phyloP scores from a whole-genome alignment of 1,140 invertebrate genomes.

The Drosophila rhopaloa region DNA sequence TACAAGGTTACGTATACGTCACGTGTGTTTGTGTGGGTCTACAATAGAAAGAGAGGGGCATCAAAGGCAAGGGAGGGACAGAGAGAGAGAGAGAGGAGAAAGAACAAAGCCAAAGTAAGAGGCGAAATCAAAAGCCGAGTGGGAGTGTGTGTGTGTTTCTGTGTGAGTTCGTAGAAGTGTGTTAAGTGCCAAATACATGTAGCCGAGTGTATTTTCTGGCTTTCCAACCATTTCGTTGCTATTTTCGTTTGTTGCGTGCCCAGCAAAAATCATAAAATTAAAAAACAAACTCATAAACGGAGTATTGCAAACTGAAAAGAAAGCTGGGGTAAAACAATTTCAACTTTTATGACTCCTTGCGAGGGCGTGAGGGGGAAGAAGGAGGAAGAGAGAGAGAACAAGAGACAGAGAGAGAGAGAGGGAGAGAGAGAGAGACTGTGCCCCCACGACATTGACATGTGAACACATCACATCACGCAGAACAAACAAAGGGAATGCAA shows the following conservation, averaged over 20 bases:
- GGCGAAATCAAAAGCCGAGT: slow-evolving; percentile 66
- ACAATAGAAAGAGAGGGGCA: slow-evolving; percentile 55
- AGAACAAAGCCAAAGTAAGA: slow-evolving; percentile 45
- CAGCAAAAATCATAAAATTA: slow-evolving; percentile 74
- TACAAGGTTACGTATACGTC: slow-evolving; percentile 81
- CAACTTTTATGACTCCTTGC: slow-evolving; percentile 49
- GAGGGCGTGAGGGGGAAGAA: background rate
- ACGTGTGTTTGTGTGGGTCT: slow-evolving; percentile 52
- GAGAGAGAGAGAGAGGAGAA: slow-evolving; percentile 3
- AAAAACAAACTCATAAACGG: slow-evolving; percentile 73
- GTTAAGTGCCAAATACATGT: slow-evolving; percentile 46
- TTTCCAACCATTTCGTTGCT: slow-evolving; percentile 41
- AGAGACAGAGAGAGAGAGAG: background rate
- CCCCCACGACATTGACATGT: slow-evolving; percentile 46
- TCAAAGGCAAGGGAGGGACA: slow-evolving; percentile 6
- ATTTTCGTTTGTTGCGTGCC: slow-evolving; percentile 69
- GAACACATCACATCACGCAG: slow-evolving; percentile 42
- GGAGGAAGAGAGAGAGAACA: too few species aligned
- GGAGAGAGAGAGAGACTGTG: slow-evolving; percentile 18
- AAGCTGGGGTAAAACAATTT: slow-evolving; percentile 42
- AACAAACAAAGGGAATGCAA: slow-evolving; percentile 28
- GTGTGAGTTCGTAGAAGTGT: slow-evolving; percentile 19
- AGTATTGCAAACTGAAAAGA: slow-evolving; percentile 64
- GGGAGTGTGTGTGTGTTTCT: slow-evolving; percentile 19
- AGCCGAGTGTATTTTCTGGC: slow-evolving; percentile 44